Evolutionary conservation across 2,113 vertebrate species (phyloP).

Genomic region (Cranoglanis bouderius): DNA sequence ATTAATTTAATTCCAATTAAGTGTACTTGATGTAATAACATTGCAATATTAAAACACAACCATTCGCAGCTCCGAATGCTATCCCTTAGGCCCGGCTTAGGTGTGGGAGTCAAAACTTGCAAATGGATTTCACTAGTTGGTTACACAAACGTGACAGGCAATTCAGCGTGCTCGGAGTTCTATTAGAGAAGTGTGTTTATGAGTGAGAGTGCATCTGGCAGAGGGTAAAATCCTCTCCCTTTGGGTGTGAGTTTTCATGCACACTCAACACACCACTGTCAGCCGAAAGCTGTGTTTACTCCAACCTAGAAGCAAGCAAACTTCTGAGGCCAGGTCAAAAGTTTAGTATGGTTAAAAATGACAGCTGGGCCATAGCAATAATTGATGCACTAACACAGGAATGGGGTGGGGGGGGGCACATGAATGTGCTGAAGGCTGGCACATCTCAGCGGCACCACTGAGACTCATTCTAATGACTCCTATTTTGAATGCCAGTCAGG

Average conservation of each 20-base stretch:
- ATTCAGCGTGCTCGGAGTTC: conserved; percentile 10
- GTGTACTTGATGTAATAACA: not conserved
- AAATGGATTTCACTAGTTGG: conserved; percentile 11
- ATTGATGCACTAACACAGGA: conserved; percentile 22
- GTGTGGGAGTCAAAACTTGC: conserved; percentile 23
- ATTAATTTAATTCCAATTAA: conserved; percentile 1
- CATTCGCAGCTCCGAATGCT: conserved; percentile 1
- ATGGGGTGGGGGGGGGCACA: not conserved
- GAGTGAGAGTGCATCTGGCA: conserved; percentile 2
- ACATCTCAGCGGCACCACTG: conserved; percentile 34
- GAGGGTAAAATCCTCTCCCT: conserved; percentile 4
- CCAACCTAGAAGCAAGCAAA: not conserved
- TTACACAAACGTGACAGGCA: conserved; percentile 37
- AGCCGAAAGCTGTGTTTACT: not conserved
- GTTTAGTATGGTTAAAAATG: conserved; percentile 24
- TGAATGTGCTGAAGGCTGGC: conserved; percentile 16
- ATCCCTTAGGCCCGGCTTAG: conserved; percentile 29
- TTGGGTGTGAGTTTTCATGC: not conserved
- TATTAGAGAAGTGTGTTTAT: conserved; percentile 25
- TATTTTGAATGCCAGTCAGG: conserved; percentile 53
- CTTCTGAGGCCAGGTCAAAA: not conserved
- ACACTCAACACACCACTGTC: not conserved
- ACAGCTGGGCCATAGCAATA: conserved; percentile 25
- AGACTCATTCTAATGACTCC: conserved; percentile 34
- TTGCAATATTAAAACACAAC: conserved; percentile 24